Conservation (phyloP, 2,888 invertebrate species). For the Drosophila pseudotalamancana region DNA sequence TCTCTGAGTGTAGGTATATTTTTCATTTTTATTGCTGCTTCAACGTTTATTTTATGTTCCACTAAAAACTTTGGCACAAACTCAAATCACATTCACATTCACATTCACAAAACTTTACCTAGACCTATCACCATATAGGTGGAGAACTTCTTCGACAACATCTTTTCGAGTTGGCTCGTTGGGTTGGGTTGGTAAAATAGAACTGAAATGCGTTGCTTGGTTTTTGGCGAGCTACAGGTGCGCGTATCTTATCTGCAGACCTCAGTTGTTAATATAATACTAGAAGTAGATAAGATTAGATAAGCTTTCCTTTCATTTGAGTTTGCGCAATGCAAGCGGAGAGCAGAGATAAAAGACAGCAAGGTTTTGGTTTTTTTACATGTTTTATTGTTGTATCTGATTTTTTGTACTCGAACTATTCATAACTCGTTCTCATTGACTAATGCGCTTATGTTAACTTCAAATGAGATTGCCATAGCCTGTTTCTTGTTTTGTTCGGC, state of each 20-base stretch:
- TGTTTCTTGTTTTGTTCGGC: slow-evolving; percentile 19
- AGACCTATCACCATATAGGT: slow-evolving; percentile 79
- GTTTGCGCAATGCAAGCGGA: slow-evolving; percentile 40
- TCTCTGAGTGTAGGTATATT: background rate
- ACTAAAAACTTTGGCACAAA: slow-evolving; percentile 30
- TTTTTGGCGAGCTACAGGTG: slow-evolving; percentile 50
- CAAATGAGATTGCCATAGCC: slow-evolving; percentile 44
- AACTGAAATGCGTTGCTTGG: slow-evolving; percentile 56
- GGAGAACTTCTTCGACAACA: slow-evolving; percentile 71
- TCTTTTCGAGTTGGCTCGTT: slow-evolving; percentile 61
- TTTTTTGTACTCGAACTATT: slow-evolving; percentile 73
- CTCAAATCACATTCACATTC: slow-evolving; percentile 17
- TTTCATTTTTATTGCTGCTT: slow-evolving; percentile 4
- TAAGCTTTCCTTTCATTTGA: slow-evolving; percentile 27
- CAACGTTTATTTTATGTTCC: slow-evolving; percentile 1
- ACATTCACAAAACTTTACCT: slow-evolving; percentile 66
- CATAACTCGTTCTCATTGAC: slow-evolving; percentile 70
- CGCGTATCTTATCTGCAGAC: slow-evolving; percentile 58
- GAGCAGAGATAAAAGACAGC: background rate
- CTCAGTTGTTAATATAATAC: slow-evolving; percentile 18
- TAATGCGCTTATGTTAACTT: slow-evolving; percentile 68
- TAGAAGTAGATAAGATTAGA: slow-evolving; percentile 29
- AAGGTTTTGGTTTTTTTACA: slow-evolving; percentile 30
- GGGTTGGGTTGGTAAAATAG: slow-evolving; percentile 48
- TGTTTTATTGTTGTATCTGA: slow-evolving; percentile 56